phyloP scores from a whole-genome alignment of 2,888 invertebrate genomes.

The Herminia tarsipennalis region DNA sequence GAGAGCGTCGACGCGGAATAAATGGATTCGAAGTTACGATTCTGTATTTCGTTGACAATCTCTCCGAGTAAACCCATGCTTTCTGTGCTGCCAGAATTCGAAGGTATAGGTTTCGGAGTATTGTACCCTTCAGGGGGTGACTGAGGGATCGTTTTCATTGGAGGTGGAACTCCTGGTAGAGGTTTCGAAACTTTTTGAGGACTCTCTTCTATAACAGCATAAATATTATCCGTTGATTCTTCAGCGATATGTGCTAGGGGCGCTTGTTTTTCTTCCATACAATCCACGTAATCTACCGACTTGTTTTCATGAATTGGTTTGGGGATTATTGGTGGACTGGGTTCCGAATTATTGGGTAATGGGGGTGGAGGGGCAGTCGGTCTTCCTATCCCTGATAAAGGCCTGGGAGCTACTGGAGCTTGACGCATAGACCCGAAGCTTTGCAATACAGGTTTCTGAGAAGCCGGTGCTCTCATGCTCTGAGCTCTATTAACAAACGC shows the following conservation, averaged over 20 bases:
- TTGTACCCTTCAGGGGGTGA: conserved; percentile 81
- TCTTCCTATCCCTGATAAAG: conserved; percentile 90
- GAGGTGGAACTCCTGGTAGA: conserved; percentile 68
- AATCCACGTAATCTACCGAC: conserved; percentile 90
- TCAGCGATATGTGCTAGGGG: conserved; percentile 88
- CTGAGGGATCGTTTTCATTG: conserved; percentile 62
- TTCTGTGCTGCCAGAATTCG: conserved; percentile 85
- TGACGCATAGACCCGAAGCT: conserved; percentile 94
- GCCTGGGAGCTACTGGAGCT: conserved; percentile 87
- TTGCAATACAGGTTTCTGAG: conserved; percentile 87
- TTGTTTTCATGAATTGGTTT: conserved; percentile 65
- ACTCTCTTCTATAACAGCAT: conserved; percentile 94
- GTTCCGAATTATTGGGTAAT: conserved; percentile 79
- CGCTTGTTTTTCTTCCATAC: conserved; percentile 88
- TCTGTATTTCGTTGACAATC: conserved; percentile 95
- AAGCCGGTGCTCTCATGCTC: conserved; percentile 89
- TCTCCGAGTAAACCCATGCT: conserved; percentile 93
- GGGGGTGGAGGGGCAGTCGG: conserved; percentile 93
- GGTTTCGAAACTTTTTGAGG: conserved; percentile 81
- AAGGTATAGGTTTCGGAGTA: conserved; percentile 71
- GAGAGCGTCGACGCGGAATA: conserved; percentile 92
- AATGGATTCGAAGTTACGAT: conserved; percentile 94
- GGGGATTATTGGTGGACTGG: conserved; percentile 86
- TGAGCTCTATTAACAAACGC: conserved; percentile 91
- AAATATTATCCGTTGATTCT: conserved; percentile 91